phyloP scores from a whole-genome alignment of 2,888 invertebrate genomes.

The Galeruca laticollis region DNA sequence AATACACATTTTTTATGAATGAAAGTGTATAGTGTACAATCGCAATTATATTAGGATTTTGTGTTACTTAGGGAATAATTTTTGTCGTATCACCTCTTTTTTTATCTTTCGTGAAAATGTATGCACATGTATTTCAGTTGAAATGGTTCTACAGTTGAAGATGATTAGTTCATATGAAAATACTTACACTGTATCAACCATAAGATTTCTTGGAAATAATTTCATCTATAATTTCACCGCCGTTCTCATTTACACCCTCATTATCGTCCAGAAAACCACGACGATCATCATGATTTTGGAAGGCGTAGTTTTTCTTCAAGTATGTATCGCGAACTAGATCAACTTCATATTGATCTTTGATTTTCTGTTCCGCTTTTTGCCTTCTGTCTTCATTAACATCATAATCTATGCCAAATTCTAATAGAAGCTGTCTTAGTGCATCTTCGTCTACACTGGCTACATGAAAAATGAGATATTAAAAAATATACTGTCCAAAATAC shows the following conservation, averaged over 20 bases:
- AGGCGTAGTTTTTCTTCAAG: neutral
- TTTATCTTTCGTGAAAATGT: too few relatives aligned
- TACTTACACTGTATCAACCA: neutral
- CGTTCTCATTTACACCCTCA: neutral
- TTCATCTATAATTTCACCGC: neutral
- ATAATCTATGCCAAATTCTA: neutral
- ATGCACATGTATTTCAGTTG: too few relatives aligned
- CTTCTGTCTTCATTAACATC: neutral
- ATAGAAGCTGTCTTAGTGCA: neutral
- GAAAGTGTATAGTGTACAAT: too few relatives aligned
- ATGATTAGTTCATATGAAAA: neutral
- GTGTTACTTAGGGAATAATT: too few relatives aligned
- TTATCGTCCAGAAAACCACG: neutral
- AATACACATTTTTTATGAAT: too few relatives aligned
- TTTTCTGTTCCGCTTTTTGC: neutral
- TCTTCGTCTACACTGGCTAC: neutral
- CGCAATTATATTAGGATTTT: too few relatives aligned
- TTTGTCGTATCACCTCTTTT: too few relatives aligned
- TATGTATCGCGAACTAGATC: neutral
- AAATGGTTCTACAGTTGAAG: too few relatives aligned
- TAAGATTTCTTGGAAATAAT: neutral
- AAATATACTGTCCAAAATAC: too few relatives aligned
- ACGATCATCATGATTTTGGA: neutral
- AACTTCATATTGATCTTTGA: slow-evolving; percentile 2
- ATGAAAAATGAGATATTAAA: neutral